phyloP scores from a whole-genome alignment of 2,797 vertebrate species.

The Parauchenoglanis punctatus region DNA sequence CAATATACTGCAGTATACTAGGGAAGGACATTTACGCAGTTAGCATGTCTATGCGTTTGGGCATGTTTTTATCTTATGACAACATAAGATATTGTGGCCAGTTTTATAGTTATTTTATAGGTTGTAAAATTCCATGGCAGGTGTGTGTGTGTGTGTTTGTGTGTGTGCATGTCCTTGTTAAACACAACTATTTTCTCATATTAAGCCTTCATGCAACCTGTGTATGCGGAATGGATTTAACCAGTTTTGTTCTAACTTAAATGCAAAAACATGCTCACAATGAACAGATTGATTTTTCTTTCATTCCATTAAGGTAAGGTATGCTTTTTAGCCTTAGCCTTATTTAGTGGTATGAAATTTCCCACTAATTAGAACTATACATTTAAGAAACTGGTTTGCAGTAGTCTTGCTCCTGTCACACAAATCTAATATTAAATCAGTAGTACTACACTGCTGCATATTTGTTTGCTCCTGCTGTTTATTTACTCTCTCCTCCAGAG shows the following conservation, averaged over 20 bases:
- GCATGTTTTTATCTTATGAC: not conserved
- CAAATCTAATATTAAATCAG: not conserved
- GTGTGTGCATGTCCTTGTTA: not conserved
- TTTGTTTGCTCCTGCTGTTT: not conserved
- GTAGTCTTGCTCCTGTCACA: not conserved
- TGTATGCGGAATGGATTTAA: not conserved
- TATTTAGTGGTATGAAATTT: not conserved
- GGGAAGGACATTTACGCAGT: not conserved
- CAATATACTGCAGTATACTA: no score
- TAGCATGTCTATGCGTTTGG: not conserved
- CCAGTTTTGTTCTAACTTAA: not conserved
- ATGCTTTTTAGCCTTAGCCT: not conserved
- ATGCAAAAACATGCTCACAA: not conserved
- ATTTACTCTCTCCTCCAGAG: not conserved
- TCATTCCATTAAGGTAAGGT: not conserved
- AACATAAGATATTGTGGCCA: not conserved
- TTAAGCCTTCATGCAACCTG: not conserved
- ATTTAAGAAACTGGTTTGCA: not conserved
- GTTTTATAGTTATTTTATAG: not conserved
- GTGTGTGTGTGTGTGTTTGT: not conserved
- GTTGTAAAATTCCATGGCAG: not conserved
- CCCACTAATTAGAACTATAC: not conserved
- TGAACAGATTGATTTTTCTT: not conserved
- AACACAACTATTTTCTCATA: not conserved
- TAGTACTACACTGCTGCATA: not conserved